Evolutionary conservation across 2,888 invertebrate species (phyloP).

Genomic region (Kuschelorhynchus macadamiae): DNA sequence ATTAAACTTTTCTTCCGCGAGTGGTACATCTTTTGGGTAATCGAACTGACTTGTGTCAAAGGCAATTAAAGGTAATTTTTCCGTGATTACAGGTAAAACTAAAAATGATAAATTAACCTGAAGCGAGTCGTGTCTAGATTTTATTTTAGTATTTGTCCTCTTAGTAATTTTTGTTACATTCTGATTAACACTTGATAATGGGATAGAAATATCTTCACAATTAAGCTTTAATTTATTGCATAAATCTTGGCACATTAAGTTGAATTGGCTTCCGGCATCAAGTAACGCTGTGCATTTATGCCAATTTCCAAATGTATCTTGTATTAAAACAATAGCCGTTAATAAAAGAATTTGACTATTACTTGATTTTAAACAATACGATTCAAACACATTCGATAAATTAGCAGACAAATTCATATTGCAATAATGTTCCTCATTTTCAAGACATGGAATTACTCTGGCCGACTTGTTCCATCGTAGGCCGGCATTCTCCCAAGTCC

Average conservation of each 20-base stretch:
- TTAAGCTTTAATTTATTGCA: constrained; percentile 29
- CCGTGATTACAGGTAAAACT: constrained; percentile 23
- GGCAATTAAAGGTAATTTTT: constrained; percentile 20
- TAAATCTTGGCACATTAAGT: constrained; percentile 28
- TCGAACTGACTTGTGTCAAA: constrained; percentile 1
- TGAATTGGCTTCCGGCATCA: constrained; percentile 39
- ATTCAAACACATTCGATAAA: too few species aligned
- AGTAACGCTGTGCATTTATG: constrained; percentile 26
- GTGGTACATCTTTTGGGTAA: constrained; percentile 15
- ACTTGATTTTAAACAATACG: too few species aligned
- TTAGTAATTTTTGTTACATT: constrained; percentile 11
- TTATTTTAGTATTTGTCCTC: constrained; percentile 7
- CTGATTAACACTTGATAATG: constrained; percentile 22
- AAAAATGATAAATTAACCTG: constrained; percentile 10
- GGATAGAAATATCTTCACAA: background rate
- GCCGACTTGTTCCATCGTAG: too few species aligned
- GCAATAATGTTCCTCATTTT: too few species aligned
- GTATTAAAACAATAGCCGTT: constrained; percentile 27
- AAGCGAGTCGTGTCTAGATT: constrained; percentile 16
- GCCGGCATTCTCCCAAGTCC: too few species aligned
- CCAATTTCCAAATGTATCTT: constrained; percentile 12
- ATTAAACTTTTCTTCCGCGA: constrained; percentile 29
- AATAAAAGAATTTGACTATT: constrained; percentile 31
- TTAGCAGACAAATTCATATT: too few species aligned
- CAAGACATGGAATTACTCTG: too few species aligned